These are phyloP conservation scores for Pseudopodoces humilis DNA, from an alignment of 2,113 vertebrate genomes.

Conservation along the genomic window DNA sequence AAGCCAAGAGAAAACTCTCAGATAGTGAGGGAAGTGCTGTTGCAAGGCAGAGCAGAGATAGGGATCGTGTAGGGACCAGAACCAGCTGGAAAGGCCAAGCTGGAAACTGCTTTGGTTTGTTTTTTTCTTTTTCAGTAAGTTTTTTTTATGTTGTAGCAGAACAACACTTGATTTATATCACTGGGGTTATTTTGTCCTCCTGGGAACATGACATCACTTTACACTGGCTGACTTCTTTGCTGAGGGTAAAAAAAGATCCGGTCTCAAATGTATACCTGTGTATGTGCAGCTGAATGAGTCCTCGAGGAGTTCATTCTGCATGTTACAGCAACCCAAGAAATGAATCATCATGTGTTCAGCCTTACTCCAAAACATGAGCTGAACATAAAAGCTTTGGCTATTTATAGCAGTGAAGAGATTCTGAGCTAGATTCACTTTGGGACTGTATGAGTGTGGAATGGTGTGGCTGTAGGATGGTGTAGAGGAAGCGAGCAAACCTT, in stretches of 20 bases:
- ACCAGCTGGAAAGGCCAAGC: not conserved
- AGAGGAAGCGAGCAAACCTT: not conserved
- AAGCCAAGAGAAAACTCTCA: not conserved
- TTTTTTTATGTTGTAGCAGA: not conserved
- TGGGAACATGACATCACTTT: not conserved
- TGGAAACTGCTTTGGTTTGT: fast-evolving
- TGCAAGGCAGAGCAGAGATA: not conserved
- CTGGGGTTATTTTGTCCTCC: not conserved
- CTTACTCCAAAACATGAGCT: not conserved
- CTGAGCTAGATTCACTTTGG: not conserved
- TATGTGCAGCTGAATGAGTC: not conserved
- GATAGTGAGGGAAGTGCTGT: not conserved
- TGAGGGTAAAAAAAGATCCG: not conserved
- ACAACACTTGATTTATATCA: not conserved
- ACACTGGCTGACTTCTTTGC: not conserved
- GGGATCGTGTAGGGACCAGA: not conserved
- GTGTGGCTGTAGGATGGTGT: not conserved
- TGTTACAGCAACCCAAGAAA: not conserved
- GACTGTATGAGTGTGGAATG: not conserved
- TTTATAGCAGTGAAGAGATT: not conserved
- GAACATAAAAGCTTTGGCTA: not conserved
- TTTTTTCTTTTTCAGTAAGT: not conserved
- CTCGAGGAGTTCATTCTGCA: not conserved
- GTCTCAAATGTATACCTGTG: not conserved
- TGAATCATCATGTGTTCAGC: not conserved